phyloP scores from a whole-genome alignment of 2,888 invertebrate species.

The Exephanes ischioxanthus region DNA sequence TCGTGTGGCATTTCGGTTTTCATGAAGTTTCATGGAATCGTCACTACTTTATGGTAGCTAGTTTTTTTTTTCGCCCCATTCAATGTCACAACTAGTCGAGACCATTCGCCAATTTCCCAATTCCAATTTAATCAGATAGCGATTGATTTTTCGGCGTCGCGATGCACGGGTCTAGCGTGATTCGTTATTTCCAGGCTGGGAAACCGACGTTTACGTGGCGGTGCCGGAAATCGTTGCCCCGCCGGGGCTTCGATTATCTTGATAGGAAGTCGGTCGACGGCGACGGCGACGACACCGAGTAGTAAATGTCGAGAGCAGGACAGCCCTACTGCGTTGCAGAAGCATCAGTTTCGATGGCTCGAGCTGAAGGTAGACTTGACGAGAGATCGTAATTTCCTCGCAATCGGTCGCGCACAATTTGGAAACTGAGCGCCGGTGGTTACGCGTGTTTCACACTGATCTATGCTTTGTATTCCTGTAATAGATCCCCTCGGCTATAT shows the following conservation, averaged over 20 bases:
- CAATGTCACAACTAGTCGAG: constrained; percentile 13
- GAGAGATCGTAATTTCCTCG: constrained; percentile 4
- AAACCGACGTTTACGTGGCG: constrained; percentile 40
- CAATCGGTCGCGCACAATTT: neutral
- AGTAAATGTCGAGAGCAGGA: neutral
- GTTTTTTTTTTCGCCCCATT: neutral
- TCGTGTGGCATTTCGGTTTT: no score
- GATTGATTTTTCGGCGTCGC: constrained; percentile 43
- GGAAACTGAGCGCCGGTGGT: neutral
- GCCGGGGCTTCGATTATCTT: constrained; percentile 52
- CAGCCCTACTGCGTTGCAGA: neutral
- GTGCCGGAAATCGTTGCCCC: constrained; percentile 51
- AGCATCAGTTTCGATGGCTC: neutral
- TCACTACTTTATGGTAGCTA: no score
- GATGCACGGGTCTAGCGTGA: constrained; percentile 24
- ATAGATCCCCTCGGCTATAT: constrained; percentile 7
- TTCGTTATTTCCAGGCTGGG: constrained; percentile 45
- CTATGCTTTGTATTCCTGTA: neutral
- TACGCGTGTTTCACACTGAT: neutral
- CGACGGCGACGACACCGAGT: constrained; percentile 12
- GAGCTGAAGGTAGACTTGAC: neutral
- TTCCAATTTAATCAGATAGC: constrained; percentile 9
- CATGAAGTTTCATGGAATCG: no score
- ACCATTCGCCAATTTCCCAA: constrained; percentile 9
- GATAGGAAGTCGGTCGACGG: constrained; percentile 37